These are phyloP conservation scores for Globodera rostochiensis DNA, from an alignment of 1,140 invertebrate genomes.

Conservation along the genomic window DNA sequence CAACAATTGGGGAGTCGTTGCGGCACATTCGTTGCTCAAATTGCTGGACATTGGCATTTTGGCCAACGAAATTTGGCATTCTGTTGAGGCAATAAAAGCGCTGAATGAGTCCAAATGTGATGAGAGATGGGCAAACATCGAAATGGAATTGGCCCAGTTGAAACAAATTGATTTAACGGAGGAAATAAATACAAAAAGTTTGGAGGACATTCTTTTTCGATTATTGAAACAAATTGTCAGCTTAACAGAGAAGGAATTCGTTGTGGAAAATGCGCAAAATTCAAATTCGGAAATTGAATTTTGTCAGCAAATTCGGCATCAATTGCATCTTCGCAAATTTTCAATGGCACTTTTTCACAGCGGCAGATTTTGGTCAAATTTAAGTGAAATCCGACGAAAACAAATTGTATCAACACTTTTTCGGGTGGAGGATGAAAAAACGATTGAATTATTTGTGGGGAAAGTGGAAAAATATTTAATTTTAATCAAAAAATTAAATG, in stretches of 20 bases:
- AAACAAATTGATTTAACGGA: neutral
- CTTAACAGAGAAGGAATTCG: neutral
- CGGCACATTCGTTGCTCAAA: neutral
- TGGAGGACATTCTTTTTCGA: neutral
- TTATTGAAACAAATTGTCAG: neutral
- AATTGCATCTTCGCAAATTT: neutral
- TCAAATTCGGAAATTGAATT: neutral
- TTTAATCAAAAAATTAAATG: neutral
- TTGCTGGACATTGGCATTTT: neutral
- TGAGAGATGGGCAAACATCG: neutral
- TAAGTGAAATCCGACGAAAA: neutral
- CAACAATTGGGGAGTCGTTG: neutral
- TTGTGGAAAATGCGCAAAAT: neutral
- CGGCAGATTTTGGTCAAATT: neutral
- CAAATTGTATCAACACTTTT: neutral
- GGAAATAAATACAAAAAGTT: neutral
- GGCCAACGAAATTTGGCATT: conserved; percentile 1
- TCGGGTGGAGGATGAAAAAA: neutral
- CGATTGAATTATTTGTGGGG: neutral
- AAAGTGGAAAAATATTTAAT: conserved; percentile 5
- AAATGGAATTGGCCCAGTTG: neutral
- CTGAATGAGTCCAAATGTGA: neutral
- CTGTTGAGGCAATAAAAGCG: neutral
- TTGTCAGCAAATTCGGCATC: neutral
- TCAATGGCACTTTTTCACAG: neutral